Conservation (phyloP, 2,113 vertebrate genomes). For the Peucedramus taeniatus region DNA sequence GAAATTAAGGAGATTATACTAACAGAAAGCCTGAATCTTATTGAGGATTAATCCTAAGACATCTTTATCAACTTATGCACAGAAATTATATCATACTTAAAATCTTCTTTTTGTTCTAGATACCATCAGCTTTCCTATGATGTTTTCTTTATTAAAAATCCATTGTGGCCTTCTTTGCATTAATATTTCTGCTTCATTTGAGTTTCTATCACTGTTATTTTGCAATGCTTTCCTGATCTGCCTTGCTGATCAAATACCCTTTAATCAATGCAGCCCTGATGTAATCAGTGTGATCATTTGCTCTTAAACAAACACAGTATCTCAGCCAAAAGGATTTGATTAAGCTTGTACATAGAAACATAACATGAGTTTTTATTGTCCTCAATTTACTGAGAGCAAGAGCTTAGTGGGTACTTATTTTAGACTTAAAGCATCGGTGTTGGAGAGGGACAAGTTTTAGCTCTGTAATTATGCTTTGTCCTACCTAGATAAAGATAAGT, state of each 20-base stretch:
- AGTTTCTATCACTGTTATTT: slow-evolving; percentile 27
- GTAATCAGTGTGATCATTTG: slow-evolving; percentile 32
- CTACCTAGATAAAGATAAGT: neutral
- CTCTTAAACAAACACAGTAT: slow-evolving; percentile 21
- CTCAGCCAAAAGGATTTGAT: slow-evolving; percentile 36
- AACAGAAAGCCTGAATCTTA: neutral
- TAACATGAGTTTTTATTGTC: neutral
- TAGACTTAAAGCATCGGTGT: neutral
- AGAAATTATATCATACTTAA: neutral
- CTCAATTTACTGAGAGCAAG: neutral
- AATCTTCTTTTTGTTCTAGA: neutral
- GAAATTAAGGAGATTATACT: neutral
- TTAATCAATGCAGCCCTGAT: slow-evolving; percentile 45
- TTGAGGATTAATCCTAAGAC: neutral
- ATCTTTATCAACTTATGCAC: neutral
- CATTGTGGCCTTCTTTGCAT: neutral
- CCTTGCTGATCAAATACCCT: slow-evolving; percentile 20
- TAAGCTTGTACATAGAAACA: neutral
- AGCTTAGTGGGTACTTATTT: neutral
- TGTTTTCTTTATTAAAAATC: neutral
- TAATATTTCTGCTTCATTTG: slow-evolving; percentile 26
- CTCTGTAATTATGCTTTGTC: neutral
- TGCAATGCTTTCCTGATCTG: slow-evolving; percentile 18
- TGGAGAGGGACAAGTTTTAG: neutral
- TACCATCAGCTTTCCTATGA: neutral